phyloP scores from a whole-genome alignment of 2,888 invertebrate species.

The Platycheirus rosarum region DNA sequence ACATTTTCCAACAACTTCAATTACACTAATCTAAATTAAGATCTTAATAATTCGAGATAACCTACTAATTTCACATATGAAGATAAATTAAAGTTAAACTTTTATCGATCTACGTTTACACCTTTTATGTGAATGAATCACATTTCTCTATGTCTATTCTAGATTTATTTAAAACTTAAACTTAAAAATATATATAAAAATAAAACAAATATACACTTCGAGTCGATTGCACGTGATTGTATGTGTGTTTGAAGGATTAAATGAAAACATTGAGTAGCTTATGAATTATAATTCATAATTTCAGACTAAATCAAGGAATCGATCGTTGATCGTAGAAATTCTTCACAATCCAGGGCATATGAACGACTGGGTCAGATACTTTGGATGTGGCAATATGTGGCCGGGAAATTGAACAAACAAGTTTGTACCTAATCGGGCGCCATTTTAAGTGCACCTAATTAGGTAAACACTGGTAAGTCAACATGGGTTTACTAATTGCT shows the following conservation, averaged over 20 bases:
- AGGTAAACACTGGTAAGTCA: too few relatives aligned
- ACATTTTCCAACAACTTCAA: conserved; percentile 63
- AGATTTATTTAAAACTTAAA: conserved; percentile 17
- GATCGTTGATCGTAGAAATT: too few relatives aligned
- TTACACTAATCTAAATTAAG: conserved; percentile 33
- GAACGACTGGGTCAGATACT: too few relatives aligned
- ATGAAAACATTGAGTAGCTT: too few relatives aligned
- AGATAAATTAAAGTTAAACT: conserved; percentile 53
- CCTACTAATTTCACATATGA: conserved; percentile 36
- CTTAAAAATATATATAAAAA: conserved; percentile 2
- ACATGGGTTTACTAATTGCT: too few relatives aligned
- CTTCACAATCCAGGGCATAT: too few relatives aligned
- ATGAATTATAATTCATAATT: too few relatives aligned
- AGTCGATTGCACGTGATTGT: conserved; percentile 44
- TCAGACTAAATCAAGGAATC: too few relatives aligned
- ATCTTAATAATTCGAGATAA: conserved; percentile 66
- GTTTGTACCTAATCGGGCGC: too few relatives aligned
- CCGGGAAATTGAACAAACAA: too few relatives aligned
- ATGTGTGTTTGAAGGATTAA: background rate
- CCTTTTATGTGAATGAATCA: conserved; percentile 22
- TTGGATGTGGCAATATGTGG: too few relatives aligned
- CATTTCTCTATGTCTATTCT: conserved; percentile 1
- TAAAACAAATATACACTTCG: conserved; percentile 24
- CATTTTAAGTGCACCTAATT: too few relatives aligned
- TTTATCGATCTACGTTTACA: conserved; percentile 33